A percentile compares a stretch with the other conserved stretches of the same genome.
phyloP scores from a whole-genome alignment of 2,888 invertebrate genomes.

The Aphrophora alni region DNA sequence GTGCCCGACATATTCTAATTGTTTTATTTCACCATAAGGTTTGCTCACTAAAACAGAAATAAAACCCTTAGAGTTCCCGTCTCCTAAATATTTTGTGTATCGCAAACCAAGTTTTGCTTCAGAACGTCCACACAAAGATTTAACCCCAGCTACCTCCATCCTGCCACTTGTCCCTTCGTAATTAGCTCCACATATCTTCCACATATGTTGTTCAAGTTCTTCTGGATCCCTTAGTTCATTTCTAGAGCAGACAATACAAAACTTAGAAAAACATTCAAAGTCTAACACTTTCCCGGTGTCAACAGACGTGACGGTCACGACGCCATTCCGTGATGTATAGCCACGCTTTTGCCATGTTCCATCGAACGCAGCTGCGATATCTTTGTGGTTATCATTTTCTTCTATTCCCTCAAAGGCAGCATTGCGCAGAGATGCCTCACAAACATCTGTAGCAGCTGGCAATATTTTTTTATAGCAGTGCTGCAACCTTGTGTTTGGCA shows the following conservation, averaged over 20 bases:
- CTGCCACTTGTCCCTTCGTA: no score
- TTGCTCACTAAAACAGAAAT: constrained; percentile 20
- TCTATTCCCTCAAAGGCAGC: constrained; percentile 21
- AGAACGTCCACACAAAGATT: constrained; percentile 39
- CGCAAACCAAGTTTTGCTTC: constrained; percentile 17
- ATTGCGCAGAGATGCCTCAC: constrained; percentile 23
- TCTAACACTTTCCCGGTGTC: constrained; percentile 21
- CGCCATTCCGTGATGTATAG: constrained; percentile 9
- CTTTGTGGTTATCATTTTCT: constrained; percentile 14
- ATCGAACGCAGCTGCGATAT: constrained; percentile 24
- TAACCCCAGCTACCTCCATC: constrained; percentile 44
- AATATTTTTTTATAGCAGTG: not conserved
- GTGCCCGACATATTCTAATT: constrained; percentile 32
- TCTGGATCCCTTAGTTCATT: no score
- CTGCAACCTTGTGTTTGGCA: constrained; percentile 21
- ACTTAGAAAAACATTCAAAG: no score
- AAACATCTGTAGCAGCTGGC: constrained; percentile 20
- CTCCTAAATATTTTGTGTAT: no score
- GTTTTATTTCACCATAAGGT: constrained; percentile 37
- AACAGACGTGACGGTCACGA: constrained; percentile 22
- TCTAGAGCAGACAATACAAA: no score
- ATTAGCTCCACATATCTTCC: constrained; percentile 38
- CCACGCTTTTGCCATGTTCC: no score
- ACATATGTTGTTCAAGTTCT: no score
- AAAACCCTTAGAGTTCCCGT: no score